A percentile compares a stretch with the other conserved stretches of the same genome.
phyloP scores from a whole-genome alignment of 2,888 invertebrate species.

The Ornithoptera alexandrae region DNA sequence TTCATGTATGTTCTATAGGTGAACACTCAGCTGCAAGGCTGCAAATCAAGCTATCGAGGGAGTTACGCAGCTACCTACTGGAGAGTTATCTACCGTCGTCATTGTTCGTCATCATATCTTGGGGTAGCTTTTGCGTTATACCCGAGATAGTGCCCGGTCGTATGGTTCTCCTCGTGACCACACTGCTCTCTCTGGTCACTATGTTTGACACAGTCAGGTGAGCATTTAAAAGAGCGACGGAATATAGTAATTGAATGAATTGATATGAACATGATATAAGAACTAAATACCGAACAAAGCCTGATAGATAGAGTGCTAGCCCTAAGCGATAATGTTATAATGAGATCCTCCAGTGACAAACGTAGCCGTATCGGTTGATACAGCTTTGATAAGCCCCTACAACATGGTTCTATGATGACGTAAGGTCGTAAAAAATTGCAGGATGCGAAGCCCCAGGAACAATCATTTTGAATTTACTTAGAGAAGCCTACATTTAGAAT shows the following conservation, averaged over 20 bases:
- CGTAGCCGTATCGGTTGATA: too few relatives aligned
- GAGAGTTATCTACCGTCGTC: constrained; percentile 83
- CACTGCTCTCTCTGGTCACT: constrained; percentile 81
- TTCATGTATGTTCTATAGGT: constrained; percentile 56
- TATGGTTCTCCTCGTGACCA: constrained; percentile 83
- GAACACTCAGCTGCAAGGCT: constrained; percentile 82
- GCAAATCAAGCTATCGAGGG: constrained; percentile 81
- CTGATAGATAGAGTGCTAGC: too few relatives aligned
- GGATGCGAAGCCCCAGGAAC: too few relatives aligned
- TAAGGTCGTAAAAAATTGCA: too few relatives aligned
- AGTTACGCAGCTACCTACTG: constrained; percentile 81
- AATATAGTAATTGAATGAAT: not conserved
- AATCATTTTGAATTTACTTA: too few relatives aligned
- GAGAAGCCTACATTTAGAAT: too few relatives aligned
- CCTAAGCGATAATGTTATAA: too few relatives aligned
- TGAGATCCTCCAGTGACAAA: too few relatives aligned
- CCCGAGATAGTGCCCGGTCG: constrained; percentile 83
- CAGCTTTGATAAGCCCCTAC: too few relatives aligned
- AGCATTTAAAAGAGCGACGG: constrained; percentile 14
- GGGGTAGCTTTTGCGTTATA: constrained; percentile 84
- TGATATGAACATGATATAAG: not conserved
- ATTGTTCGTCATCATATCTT: constrained; percentile 83
- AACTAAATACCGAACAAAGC: too few relatives aligned
- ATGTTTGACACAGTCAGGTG: constrained; percentile 84
- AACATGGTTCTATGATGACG: too few relatives aligned